Conservation (phyloP, 2,797 vertebrate species). For the Leucoraja ocellata region DNA sequence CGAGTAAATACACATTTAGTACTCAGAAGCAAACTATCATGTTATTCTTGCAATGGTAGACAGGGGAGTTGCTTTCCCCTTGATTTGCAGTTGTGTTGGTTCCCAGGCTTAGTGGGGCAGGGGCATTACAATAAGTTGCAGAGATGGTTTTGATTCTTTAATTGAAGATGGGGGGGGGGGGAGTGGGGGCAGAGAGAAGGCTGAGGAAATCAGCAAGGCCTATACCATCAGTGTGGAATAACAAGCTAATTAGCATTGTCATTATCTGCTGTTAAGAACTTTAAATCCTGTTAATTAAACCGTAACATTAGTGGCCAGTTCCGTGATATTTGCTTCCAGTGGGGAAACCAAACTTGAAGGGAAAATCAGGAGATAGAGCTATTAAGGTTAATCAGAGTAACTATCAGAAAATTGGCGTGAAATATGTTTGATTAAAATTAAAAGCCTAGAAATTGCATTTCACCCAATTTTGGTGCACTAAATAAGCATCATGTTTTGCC, state of each 20-base stretch:
- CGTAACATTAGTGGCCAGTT: background rate
- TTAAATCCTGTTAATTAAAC: background rate
- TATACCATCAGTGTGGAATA: background rate
- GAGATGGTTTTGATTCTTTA: background rate
- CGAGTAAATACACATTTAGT: background rate
- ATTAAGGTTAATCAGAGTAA: background rate
- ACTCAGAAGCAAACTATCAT: background rate
- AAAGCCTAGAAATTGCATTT: background rate
- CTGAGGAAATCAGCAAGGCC: background rate
- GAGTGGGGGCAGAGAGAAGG: background rate
- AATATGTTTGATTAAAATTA: background rate
- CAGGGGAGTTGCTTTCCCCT: background rate
- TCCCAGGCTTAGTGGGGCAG: background rate
- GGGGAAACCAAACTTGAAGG: background rate
- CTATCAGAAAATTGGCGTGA: background rate
- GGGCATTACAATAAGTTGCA: background rate
- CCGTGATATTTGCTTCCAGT: background rate
- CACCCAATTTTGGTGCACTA: no score
- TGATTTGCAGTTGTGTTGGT: background rate
- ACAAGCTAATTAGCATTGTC: background rate
- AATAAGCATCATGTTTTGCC: no score
- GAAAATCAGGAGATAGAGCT: background rate
- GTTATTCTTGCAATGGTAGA: background rate
- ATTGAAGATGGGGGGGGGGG: background rate
- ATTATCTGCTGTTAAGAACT: background rate